These are phyloP conservation scores for Gobio occitaniae DNA, from an alignment of 2,797 vertebrate species.

Conservation along the genomic window DNA sequence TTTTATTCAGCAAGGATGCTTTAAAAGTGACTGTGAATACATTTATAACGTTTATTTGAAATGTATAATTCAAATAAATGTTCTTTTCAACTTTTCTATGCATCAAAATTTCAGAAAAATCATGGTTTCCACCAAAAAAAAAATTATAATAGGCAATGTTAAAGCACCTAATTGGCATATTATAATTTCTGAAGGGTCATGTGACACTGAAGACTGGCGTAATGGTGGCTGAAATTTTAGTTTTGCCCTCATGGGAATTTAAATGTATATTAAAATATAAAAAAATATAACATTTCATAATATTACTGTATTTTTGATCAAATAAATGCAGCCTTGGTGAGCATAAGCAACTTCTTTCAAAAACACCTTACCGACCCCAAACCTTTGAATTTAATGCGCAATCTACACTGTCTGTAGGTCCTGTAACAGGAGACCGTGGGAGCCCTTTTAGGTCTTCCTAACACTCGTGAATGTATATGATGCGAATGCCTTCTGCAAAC, in stretches of 20 bases:
- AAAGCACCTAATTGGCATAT: background rate
- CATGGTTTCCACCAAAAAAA: background rate
- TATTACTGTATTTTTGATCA: background rate
- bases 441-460: conserved; percentile 13
- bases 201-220: background rate
- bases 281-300: background rate
- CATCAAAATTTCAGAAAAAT: background rate
- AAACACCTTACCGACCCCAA: background rate
- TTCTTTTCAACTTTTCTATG: too few species aligned
- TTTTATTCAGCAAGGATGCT: background rate
- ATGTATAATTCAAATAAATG: too few species aligned
- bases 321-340: background rate
- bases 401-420: conserved; percentile 63
- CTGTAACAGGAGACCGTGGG: conserved; percentile 68
- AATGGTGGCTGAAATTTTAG: too few species aligned
- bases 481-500: conserved; percentile 16
- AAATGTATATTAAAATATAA: background rate
- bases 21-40: background rate
- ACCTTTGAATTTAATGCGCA: background rate
- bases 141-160: background rate
- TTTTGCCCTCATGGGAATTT: background rate
- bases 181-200: background rate
- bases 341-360: background rate
- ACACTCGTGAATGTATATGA: conserved; percentile 26
- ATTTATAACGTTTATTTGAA: background rate